A percentile compares a stretch with the other conserved stretches of the same genome.
Conservation (phyloP, 2,113 vertebrate species). For the Podocnemis expansa region DNA sequence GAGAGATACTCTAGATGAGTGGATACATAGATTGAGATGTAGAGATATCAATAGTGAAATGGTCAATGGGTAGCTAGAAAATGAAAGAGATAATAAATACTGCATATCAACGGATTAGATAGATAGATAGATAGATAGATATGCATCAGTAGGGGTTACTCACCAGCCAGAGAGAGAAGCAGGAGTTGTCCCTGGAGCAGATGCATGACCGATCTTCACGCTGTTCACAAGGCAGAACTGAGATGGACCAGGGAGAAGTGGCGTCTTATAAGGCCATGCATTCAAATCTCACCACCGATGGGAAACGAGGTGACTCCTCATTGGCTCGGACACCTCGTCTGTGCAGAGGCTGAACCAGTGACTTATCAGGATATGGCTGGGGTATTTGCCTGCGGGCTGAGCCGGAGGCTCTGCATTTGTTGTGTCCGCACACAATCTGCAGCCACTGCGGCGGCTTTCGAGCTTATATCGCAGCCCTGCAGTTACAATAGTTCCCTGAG, state of each 20-base stretch:
- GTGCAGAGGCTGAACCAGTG: neutral
- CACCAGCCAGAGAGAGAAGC: neutral
- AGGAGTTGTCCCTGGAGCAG: neutral
- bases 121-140: too few relatives aligned
- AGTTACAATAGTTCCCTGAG: neutral
- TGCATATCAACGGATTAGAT: neutral
- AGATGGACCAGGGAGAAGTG: neutral
- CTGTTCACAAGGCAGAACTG: neutral
- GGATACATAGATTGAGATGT: neutral
- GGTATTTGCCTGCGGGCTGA: neutral
- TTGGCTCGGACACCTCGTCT: fast-evolving
- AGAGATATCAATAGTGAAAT: neutral
- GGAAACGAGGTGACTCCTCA: neutral
- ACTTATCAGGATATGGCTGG: too few relatives aligned
- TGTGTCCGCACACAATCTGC: neutral
- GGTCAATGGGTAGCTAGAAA: neutral
- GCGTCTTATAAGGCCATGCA: neutral
- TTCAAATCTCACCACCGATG: neutral
- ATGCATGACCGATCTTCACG: neutral
- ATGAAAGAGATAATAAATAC: neutral
- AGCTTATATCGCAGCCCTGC: too few relatives aligned
- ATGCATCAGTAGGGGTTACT: neutral
- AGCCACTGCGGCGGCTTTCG: too few relatives aligned
- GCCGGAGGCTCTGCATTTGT: neutral
- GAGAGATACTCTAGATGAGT: neutral